Conservation (phyloP, 2,888 invertebrate species). For the Rutpela maculata region DNA sequence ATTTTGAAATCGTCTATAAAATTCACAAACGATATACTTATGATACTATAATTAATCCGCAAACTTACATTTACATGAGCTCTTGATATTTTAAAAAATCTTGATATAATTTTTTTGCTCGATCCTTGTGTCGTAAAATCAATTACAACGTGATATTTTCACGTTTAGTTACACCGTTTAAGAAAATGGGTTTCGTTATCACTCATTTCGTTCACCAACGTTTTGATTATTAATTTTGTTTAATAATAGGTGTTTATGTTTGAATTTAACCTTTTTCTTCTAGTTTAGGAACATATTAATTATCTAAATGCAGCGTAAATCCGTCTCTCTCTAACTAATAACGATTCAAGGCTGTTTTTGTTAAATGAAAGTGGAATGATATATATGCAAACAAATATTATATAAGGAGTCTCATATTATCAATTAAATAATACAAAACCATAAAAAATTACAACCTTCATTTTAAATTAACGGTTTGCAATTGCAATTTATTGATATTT, state of each 20-base stretch:
- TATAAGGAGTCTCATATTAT: constrained; percentile 17
- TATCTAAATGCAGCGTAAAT: background rate
- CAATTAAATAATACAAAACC: constrained; percentile 28
- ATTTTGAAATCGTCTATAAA: no score
- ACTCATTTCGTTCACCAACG: background rate
- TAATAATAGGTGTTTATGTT: background rate
- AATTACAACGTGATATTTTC: no score
- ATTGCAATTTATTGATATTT: constrained; percentile 4
- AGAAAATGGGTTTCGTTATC: background rate
- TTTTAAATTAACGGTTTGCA: constrained; percentile 15
- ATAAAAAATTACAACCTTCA: constrained; percentile 35
- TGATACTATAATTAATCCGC: no score
- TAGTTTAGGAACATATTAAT: background rate
- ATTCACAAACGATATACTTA: no score
- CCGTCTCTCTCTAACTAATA: constrained; percentile 16
- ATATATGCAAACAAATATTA: constrained; percentile 24
- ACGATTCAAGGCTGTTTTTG: constrained; percentile 33
- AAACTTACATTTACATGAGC: no score
- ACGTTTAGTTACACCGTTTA: background rate
- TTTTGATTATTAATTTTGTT: no score
- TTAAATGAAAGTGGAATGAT: constrained; percentile 17
- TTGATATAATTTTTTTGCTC: no score
- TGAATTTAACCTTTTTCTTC: background rate
- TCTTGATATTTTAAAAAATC: no score
- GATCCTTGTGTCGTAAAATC: no score